phyloP scores from a whole-genome alignment of 1,140 invertebrate species.

The Drosophila novamexicana region DNA sequence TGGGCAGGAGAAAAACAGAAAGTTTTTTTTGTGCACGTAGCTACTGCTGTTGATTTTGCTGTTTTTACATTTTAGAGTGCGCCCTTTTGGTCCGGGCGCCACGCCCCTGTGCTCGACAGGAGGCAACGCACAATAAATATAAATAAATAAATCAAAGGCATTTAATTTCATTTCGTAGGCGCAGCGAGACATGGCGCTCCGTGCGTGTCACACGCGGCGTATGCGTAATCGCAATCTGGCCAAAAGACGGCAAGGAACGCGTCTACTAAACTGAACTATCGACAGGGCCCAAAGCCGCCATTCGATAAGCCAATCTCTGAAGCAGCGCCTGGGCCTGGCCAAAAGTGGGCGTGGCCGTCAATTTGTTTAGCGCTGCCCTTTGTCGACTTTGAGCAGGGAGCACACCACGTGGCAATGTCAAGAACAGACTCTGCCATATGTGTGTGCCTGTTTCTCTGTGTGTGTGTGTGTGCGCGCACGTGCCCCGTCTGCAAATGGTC shows the following conservation, averaged over 20 bases:
- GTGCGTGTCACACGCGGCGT: conserved; percentile 63
- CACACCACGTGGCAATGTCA: conserved; percentile 34
- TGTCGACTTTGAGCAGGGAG: conserved; percentile 29
- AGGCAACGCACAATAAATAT: conserved; percentile 53
- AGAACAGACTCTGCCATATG: conserved; percentile 17
- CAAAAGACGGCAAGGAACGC: not conserved
- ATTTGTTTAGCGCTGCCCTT: conserved; percentile 61
- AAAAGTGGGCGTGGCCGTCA: conserved; percentile 49
- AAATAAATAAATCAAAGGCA: conserved; percentile 75
- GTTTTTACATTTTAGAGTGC: conserved; percentile 13
- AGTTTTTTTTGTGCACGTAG: conserved; percentile 3
- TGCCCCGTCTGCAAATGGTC: conserved; percentile 48
- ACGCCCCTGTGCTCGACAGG: conserved; percentile 30
- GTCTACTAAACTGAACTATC: conserved; percentile 30
- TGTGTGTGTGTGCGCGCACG: conserved; percentile 30
- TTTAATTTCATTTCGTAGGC: conserved; percentile 71
- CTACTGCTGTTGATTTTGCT: conserved; percentile 26
- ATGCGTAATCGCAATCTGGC: conserved; percentile 61
- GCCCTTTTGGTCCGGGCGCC: not conserved
- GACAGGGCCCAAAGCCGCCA: conserved; percentile 12
- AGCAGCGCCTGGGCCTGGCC: not conserved
- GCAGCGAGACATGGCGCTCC: conserved; percentile 30
- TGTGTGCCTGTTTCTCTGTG: not conserved
- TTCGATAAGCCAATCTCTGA: conserved; percentile 41
- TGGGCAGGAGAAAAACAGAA: conserved; percentile 11